Evolutionary conservation across 1,140 invertebrate genomes (phyloP).

Genomic region (Anagrus nilaparvatae): DNA sequence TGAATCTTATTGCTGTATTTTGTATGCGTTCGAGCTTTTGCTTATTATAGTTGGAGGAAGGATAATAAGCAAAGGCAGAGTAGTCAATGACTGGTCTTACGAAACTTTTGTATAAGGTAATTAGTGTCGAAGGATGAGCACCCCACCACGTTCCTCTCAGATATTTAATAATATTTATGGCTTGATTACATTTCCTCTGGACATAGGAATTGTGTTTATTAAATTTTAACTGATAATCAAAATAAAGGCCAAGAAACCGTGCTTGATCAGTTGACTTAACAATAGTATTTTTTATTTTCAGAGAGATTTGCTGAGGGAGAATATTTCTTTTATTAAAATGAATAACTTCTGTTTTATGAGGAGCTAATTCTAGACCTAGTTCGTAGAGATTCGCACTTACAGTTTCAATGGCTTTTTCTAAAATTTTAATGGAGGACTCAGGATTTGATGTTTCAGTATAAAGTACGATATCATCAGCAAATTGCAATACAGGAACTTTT

Average conservation of each 20-base stretch:
- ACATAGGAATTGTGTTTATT: background rate
- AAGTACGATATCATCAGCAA: background rate
- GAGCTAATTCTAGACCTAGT: background rate
- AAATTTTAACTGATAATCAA: background rate
- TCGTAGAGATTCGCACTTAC: background rate
- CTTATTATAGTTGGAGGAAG: background rate
- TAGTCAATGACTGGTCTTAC: background rate
- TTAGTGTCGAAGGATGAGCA: background rate
- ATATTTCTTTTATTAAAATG: constrained; percentile 1
- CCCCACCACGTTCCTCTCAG: constrained; percentile 2
- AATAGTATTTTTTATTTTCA: background rate
- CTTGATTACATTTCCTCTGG: background rate
- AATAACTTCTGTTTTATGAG: background rate
- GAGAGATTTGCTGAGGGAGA: background rate
- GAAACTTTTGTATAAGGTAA: background rate
- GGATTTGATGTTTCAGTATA: background rate
- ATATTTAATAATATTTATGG: constrained; percentile 1
- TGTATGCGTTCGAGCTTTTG: constrained; percentile 1
- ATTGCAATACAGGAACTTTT: background rate
- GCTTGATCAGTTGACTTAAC: background rate
- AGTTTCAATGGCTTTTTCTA: background rate
- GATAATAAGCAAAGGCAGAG: background rate
- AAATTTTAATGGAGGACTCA: background rate
- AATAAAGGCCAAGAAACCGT: background rate
- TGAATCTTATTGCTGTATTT: background rate